These are phyloP conservation scores for Aldabrachelys gigantea DNA, from an alignment of 2,113 vertebrate species.

Conservation along the genomic window DNA sequence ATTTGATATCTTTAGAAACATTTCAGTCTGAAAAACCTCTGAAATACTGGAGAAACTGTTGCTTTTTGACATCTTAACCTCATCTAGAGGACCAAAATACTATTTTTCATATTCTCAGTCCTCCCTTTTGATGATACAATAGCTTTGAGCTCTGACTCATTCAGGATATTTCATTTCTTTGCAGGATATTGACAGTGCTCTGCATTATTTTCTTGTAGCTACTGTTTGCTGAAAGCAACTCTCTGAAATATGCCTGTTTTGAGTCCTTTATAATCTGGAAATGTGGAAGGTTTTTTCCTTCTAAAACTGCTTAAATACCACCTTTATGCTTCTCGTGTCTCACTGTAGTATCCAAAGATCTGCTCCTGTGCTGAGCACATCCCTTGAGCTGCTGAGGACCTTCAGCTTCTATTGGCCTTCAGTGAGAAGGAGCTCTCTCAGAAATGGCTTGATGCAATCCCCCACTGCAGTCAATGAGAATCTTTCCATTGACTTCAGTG, in stretches of 20 bases:
- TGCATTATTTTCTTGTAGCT: neutral
- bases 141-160: conserved; percentile 29
- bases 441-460: neutral
- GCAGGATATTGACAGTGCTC: neutral
- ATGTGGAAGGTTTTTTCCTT: neutral
- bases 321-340: neutral
- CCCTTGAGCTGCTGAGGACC: neutral
- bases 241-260: neutral
- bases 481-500: neutral
- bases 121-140: conserved; percentile 1
- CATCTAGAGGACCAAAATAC: neutral
- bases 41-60: neutral
- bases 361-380: neutral
- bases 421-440: neutral
- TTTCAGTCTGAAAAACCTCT: conserved; percentile 2
- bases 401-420: neutral
- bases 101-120: neutral
- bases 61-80: neutral
- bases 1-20: neutral
- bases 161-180: neutral
- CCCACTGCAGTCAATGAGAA: neutral
- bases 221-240: neutral
- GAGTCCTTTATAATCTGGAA: neutral
- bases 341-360: neutral
- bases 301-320: neutral